These are phyloP conservation scores for Papilio glaucus DNA, from an alignment of 1,140 invertebrate genomes.

Conservation along the genomic window DNA sequence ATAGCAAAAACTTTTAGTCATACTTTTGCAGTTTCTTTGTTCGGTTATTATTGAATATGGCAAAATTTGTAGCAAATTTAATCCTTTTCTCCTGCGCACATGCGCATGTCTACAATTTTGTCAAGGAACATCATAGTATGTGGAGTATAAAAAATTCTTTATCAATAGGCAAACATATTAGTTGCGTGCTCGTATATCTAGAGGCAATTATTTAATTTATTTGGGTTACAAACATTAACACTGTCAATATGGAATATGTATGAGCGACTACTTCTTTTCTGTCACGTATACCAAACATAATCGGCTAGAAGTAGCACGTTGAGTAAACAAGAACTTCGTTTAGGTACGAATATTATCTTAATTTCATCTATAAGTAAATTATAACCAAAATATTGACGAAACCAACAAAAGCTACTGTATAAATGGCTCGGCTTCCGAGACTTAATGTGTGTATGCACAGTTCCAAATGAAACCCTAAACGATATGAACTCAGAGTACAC, in stretches of 20 bases:
- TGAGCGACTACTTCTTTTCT: slow-evolving; percentile 25
- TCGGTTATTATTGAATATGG: slow-evolving; percentile 49
- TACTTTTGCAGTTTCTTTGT: slow-evolving; percentile 53
- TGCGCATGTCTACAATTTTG: slow-evolving; percentile 40
- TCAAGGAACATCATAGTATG: slow-evolving; percentile 34
- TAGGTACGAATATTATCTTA: not conserved
- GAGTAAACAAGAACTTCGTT: not conserved
- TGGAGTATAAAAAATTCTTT: slow-evolving; percentile 44
- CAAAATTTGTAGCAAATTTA: slow-evolving; percentile 58
- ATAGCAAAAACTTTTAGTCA: slow-evolving; percentile 28
- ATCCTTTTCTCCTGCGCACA: slow-evolving; percentile 72
- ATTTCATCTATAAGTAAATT: not conserved
- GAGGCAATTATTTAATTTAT: slow-evolving; percentile 46
- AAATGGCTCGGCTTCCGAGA: too few relatives aligned
- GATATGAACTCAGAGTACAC: too few relatives aligned
- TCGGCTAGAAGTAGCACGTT: slow-evolving; percentile 4
- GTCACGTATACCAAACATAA: slow-evolving; percentile 37
- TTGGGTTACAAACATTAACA: slow-evolving; percentile 40
- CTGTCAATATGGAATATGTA: slow-evolving; percentile 35
- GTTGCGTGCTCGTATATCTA: slow-evolving; percentile 25
- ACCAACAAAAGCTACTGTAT: too few relatives aligned
- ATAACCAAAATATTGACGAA: not conserved
- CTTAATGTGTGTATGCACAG: too few relatives aligned
- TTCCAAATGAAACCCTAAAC: too few relatives aligned
- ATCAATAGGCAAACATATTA: slow-evolving; percentile 41